A percentile compares a stretch with the other conserved stretches of the same genome.
phyloP scores from a whole-genome alignment of 2,797 vertebrate species.

The Takifugu ocellatus region DNA sequence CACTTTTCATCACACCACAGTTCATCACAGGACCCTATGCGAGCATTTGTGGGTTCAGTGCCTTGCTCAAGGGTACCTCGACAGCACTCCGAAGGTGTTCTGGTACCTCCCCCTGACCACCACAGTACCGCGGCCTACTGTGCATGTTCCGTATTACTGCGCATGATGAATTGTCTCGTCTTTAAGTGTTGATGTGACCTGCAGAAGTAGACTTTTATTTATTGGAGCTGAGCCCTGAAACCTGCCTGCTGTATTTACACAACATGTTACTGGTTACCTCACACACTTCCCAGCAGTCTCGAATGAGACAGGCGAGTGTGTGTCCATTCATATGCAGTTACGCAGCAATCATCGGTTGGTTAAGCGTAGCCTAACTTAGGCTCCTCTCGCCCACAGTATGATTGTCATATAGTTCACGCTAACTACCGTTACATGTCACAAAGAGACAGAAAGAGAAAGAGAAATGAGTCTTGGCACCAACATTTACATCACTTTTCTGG shows the following conservation, averaged over 20 bases:
- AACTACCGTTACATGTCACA: no score
- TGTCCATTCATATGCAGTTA: constrained; percentile 15
- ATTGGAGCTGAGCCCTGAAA: constrained; percentile 9
- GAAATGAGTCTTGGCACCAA: no score
- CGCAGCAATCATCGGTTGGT: neutral
- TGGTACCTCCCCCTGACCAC: no score
- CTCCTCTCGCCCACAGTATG: neutral
- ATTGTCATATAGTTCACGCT: neutral
- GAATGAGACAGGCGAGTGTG: constrained; percentile 37
- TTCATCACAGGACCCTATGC: no score
- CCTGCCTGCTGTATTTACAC: constrained; percentile 30
- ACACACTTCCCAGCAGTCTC: constrained; percentile 39
- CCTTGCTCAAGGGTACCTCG: no score
- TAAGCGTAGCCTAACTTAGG: neutral
- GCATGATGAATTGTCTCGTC: neutral
- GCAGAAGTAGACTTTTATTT: constrained; percentile 7
- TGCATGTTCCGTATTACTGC: neutral
- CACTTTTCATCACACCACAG: no score
- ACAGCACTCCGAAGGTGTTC: no score
- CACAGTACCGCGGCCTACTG: neutral
- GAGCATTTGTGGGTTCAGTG: no score
- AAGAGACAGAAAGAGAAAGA: no score
- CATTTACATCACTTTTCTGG: no score
- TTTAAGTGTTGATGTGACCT: neutral
- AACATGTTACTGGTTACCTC: constrained; percentile 21